A percentile compares a stretch with the other conserved stretches of the same genome.
phyloP scores from a whole-genome alignment of 2,113 vertebrate genomes.

The Strix uralensis region DNA sequence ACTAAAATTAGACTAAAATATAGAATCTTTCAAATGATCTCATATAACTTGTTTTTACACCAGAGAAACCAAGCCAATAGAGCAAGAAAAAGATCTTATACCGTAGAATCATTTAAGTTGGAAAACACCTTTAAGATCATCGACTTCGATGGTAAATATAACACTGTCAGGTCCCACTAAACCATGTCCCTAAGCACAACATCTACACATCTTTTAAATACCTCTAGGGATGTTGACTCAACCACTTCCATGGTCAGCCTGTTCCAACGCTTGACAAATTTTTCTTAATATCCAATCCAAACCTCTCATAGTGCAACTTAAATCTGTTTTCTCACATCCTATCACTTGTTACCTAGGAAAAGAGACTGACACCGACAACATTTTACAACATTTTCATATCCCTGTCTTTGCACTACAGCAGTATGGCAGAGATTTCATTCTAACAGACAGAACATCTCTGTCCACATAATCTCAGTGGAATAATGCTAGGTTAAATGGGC shows the following conservation, averaged over 20 bases:
- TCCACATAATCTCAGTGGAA: not conserved
- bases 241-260: not conserved
- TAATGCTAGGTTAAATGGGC: not conserved
- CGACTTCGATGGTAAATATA: accelerated
- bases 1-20: not conserved
- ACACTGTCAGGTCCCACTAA: not conserved
- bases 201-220: not conserved
- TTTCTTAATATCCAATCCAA: not conserved
- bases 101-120: not conserved
- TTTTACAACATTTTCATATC: not conserved
- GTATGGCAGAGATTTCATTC: not conserved
- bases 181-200: too few species aligned
- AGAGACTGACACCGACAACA: not conserved
- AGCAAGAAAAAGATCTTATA: not conserved
- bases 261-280: not conserved
- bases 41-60: not conserved
- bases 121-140: not conserved
- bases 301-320: not conserved
- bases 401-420: not conserved
- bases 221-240: not conserved
- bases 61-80: not conserved
- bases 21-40: not conserved
- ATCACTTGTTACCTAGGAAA: not conserved
- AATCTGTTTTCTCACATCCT: not conserved
- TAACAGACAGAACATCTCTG: not conserved